phyloP scores from a whole-genome alignment of 2,797 vertebrate species.

The Jordanella pulchra region DNA sequence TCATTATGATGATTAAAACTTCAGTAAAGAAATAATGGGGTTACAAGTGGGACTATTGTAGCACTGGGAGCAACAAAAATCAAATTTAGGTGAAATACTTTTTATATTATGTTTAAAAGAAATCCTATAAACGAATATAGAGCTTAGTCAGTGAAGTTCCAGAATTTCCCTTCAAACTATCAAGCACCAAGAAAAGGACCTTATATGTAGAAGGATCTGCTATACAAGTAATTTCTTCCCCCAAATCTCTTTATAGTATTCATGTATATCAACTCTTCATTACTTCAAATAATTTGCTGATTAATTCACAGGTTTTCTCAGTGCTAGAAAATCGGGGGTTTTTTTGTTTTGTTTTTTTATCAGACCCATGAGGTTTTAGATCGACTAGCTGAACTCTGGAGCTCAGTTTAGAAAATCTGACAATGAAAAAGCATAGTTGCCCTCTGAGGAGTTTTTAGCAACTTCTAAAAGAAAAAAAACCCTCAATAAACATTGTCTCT shows the following conservation, averaged over 20 bases:
- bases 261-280: constrained; percentile 31
- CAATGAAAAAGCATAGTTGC: constrained; percentile 11
- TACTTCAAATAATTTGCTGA: constrained; percentile 19
- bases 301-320: constrained; percentile 6
- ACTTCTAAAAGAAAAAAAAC: not conserved
- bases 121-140: constrained; percentile 17
- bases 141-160: constrained; percentile 35
- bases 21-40: not conserved
- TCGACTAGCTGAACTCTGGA: constrained; percentile 6
- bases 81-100: not conserved
- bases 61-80: not conserved
- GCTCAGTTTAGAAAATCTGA: constrained; percentile 15
- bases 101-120: constrained; percentile 20
- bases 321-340: not conserved
- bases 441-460: constrained; percentile 31
- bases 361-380: constrained; percentile 6
- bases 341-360: not conserved
- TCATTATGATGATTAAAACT: not conserved
- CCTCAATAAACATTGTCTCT: constrained; percentile 30
- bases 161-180: constrained; percentile 54
- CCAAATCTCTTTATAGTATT: constrained; percentile 75
- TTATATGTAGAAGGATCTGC: constrained; percentile 58
- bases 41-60: not conserved
- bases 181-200: constrained; percentile 46
- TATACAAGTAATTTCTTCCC: constrained; percentile 70